Evolutionary conservation across 1,140 invertebrate genomes (phyloP).

Genomic region (Paramacrobiotus metropolitanus): DNA sequence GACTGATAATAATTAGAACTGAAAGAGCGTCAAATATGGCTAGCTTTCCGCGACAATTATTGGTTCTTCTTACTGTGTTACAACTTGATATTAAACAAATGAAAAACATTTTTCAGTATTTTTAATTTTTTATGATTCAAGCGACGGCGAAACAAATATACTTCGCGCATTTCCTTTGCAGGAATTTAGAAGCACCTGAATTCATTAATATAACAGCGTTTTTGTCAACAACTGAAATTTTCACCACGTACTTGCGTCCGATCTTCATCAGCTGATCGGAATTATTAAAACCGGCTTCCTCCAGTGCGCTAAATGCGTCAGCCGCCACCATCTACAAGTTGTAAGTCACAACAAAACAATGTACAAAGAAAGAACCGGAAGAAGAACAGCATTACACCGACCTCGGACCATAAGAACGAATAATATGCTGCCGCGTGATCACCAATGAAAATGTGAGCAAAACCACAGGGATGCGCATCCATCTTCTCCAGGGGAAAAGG

Average conservation of each 20-base stretch:
- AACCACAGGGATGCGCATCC: slow-evolving; percentile 51
- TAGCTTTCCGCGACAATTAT: too few relatives aligned
- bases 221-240: too few relatives aligned
- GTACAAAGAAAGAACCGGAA: slow-evolving; percentile 7
- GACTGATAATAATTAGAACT: not conserved
- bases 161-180: too few relatives aligned
- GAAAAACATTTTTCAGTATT: too few relatives aligned
- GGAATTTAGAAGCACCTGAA: too few relatives aligned
- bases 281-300: slow-evolving; percentile 30
- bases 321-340: slow-evolving; percentile 56
- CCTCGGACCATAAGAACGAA: slow-evolving; percentile 24
- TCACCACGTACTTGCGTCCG: slow-evolving; percentile 9
- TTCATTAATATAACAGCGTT: too few relatives aligned
- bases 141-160: too few relatives aligned
- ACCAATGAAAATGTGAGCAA: slow-evolving; percentile 28
- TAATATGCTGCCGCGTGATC: slow-evolving; percentile 25
- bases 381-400: slow-evolving; percentile 10
- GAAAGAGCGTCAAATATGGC: too few relatives aligned
- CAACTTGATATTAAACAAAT: too few relatives aligned
- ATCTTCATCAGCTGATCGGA: slow-evolving; percentile 10
- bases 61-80: too few relatives aligned
- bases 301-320: slow-evolving; percentile 59
- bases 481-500: slow-evolving; percentile 43
- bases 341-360: not conserved
- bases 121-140: too few relatives aligned